These are phyloP conservation scores for Lasioglossum vierecki DNA, from an alignment of 2,888 invertebrate species.

Conservation along the genomic window DNA sequence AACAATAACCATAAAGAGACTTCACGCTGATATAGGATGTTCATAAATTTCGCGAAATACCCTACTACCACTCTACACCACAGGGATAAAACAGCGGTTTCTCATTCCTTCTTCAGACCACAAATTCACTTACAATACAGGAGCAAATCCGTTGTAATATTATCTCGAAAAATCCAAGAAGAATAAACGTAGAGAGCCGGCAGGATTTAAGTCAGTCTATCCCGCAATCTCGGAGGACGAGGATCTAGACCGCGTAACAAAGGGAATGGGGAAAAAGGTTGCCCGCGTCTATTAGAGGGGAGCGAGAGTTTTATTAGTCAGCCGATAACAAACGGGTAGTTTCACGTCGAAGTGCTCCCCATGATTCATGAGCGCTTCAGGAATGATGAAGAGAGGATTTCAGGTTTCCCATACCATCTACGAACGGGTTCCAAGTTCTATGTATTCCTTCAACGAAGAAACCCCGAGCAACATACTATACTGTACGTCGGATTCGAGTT, in stretches of 20 bases:
- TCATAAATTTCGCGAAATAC: neutral
- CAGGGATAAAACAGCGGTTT: neutral
- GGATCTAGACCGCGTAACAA: neutral
- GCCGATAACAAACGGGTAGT: slow-evolving; percentile 76
- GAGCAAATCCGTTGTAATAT: neutral
- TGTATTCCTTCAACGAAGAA: neutral
- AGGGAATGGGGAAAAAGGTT: neutral
- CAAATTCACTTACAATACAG: neutral
- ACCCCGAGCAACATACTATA: no score
- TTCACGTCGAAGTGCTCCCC: slow-evolving; percentile 67
- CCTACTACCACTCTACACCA: neutral
- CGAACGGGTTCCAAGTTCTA: neutral
- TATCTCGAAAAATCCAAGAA: neutral
- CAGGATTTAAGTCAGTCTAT: neutral
- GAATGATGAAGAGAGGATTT: slow-evolving; percentile 57
- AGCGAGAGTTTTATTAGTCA: slow-evolving; percentile 74
- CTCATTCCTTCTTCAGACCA: neutral
- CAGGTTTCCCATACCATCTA: slow-evolving; percentile 21
- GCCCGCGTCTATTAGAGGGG: slow-evolving; percentile 61
- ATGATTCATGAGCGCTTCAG: slow-evolving; percentile 74
- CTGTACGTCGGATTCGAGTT: neutral
- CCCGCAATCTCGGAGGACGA: neutral
- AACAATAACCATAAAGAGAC: neutral
- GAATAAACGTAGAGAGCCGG: neutral
- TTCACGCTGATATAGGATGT: neutral